Evolutionary conservation across 2,113 vertebrate species (phyloP).

Genomic region (Origma solitaria): DNA sequence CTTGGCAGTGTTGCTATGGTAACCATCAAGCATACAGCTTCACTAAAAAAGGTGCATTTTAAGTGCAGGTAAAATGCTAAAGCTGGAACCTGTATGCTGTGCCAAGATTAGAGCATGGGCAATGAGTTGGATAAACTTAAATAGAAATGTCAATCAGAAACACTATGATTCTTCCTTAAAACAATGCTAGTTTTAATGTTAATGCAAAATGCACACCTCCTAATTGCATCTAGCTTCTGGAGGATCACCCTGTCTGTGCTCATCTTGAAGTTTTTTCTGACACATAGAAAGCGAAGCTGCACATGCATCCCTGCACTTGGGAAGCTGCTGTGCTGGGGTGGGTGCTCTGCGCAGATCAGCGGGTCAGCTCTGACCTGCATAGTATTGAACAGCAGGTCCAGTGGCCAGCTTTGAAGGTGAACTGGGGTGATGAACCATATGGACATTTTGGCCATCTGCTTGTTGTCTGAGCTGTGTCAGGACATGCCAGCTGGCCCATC

Average conservation of each 20-base stretch:
- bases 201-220: background rate
- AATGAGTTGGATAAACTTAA: background rate
- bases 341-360: background rate
- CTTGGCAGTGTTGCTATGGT: background rate
- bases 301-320: rapidly evolving
- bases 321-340: background rate
- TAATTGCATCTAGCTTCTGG: background rate
- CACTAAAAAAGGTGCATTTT: background rate
- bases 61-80: background rate
- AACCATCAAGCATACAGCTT: background rate
- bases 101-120: background rate
- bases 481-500: background rate
- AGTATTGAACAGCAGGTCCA: background rate
- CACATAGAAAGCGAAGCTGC: background rate
- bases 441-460: conserved; percentile 58
- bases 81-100: background rate
- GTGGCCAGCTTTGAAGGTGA: conserved; percentile 54
- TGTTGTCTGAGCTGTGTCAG: conserved; percentile 51
- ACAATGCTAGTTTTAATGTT: background rate
- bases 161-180: background rate
- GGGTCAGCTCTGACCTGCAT: background rate
- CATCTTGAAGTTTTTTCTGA: background rate
- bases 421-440: conserved; percentile 37
- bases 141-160: background rate
- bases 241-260: background rate